Percentiles rank a stretch among this genome's conserved stretches.
Evolutionary conservation across 1,140 invertebrate genomes (phyloP).

Genomic region (Dolichoris vasculosae): DNA sequence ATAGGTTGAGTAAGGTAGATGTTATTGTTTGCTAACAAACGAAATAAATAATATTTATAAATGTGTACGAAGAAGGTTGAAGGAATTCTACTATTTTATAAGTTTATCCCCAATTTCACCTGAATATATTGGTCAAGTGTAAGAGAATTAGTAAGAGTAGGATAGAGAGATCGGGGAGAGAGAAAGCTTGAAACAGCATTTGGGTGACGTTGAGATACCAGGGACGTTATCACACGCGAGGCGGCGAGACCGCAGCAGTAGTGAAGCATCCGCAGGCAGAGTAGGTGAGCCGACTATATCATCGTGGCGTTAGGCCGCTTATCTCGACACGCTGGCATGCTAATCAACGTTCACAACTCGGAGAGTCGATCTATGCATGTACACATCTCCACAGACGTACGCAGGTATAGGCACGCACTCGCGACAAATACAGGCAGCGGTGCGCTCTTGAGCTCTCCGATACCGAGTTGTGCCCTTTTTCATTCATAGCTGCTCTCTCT

Average conservation of each 20-base stretch:
- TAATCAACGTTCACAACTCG: constrained; percentile 58
- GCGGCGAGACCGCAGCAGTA: neutral
- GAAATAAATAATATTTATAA: too few relatives aligned
- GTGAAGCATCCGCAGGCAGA: constrained; percentile 4
- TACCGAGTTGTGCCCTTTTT: constrained; percentile 52
- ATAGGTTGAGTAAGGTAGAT: too few relatives aligned
- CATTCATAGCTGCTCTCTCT: constrained; percentile 50
- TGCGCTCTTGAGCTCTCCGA: constrained; percentile 31
- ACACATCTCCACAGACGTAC: constrained; percentile 51
- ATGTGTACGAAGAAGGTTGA: too few relatives aligned
- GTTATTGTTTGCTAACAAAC: too few relatives aligned
- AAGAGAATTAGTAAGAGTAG: neutral
- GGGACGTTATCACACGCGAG: constrained; percentile 27
- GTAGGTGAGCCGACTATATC: constrained; percentile 58
- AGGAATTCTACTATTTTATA: neutral
- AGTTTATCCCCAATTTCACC: neutral
- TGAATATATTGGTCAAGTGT: neutral
- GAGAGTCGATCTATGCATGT: neutral
- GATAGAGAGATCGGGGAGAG: neutral
- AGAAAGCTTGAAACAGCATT: neutral
- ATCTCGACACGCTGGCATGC: constrained; percentile 61
- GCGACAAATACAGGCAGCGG: neutral
- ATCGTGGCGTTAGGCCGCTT: constrained; percentile 60
- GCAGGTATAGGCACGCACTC: constrained; percentile 34
- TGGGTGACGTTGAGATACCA: constrained; percentile 14